Evolutionary conservation across 1,140 invertebrate genomes (phyloP), one percentile per base, ranked within the genome.

Genomic region (Anoplophora glabripennis): DNA sequence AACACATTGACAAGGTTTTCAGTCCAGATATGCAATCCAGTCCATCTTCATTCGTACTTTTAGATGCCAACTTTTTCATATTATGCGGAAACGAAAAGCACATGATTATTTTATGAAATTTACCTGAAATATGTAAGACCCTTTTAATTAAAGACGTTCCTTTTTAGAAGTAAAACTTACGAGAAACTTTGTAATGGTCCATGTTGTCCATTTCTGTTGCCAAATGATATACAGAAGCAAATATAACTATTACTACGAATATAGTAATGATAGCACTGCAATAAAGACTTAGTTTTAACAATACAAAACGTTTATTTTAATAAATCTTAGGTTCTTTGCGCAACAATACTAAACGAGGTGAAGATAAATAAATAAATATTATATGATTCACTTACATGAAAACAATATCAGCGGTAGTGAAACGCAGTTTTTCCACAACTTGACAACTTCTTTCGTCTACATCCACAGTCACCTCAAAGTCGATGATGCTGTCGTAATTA

Each of bases 11-110:
- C 9, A 86, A 63, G 12, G 82, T 78, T 70, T 84, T 85, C 11
- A 87, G 81, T 4, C 85, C 86, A 40, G 83, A 80, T 49, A 87
- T 77, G 53, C 82, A 84, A 59, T 84, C 81, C 17, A 86, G 70
- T 35, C 77, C 63, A 81, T 82, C 49, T 80, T 79, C 67, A 83
- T 83, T 71, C 78, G 75, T 36, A 79, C 83, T 58, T 81, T 58
- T 53, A 14, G 12, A 0, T 12, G 38, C 72, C 59, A 84, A 52
- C 21, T 28, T 28, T 5, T 28, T 28, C 21, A 28, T 3, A 28
- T 28, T 28, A 5, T 28, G 21, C 21, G 21, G 21, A 28, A 28
- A 28, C 7, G 48, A 12, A n/a, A 52, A 35, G 14, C 48, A 79
- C 34, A 81, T 47, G 12, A 84, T 72, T 7, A 81, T 61, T 12